A percentile compares a stretch with the other conserved stretches of the same genome.
Conservation (phyloP, 2,113 vertebrate genomes). For the Anhinga rufa region DNA sequence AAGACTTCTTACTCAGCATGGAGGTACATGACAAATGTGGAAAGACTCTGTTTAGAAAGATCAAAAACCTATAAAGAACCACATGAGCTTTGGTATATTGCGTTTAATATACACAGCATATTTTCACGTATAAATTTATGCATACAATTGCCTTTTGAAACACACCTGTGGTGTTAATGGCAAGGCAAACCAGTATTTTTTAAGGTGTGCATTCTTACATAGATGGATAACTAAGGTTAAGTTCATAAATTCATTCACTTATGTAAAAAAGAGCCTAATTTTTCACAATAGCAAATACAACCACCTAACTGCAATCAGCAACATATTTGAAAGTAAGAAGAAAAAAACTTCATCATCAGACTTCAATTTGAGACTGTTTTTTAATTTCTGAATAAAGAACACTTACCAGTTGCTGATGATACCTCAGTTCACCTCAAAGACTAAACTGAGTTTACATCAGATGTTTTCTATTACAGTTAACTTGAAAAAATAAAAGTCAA, state of each 20-base stretch:
- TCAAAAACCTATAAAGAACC: not conserved
- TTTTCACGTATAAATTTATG: not conserved
- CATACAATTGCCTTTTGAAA: not conserved
- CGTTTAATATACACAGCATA: not conserved
- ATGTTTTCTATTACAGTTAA: not conserved
- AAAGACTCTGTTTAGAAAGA: not conserved
- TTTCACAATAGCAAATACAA: not conserved
- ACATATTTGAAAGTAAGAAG: not conserved
- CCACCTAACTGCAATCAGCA: not conserved
- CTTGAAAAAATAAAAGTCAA: not conserved
- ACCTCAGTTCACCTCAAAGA: not conserved
- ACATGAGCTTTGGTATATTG: not conserved
- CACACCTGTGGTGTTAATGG: not conserved
- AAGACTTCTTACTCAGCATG: not conserved
- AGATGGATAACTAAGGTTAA: not conserved
- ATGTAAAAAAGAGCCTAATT: not conserved
- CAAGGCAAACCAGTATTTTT: not conserved
- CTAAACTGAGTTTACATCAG: not conserved
- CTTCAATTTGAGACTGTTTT: not conserved
- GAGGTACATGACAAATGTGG: not conserved
- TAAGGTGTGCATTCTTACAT: not conserved
- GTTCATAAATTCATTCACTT: not conserved
- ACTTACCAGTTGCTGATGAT: not conserved
- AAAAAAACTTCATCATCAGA: not conserved
- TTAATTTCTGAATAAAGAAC: not conserved